Evolutionary conservation across 2,113 vertebrate genomes (phyloP).

Genomic region (Engystomops pustulosus): DNA sequence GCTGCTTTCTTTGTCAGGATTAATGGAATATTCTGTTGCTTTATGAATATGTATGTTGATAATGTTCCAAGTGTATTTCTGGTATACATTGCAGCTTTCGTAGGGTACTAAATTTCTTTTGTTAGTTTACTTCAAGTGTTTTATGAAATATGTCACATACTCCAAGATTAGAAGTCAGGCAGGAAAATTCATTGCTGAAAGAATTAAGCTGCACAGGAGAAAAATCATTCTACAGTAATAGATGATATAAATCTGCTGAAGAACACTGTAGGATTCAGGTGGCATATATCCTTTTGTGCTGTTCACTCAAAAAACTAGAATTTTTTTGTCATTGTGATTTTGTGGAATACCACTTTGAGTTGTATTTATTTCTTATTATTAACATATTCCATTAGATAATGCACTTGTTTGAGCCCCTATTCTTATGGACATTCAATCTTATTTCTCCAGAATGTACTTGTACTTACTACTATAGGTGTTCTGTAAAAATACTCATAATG

Average conservation of each 20-base stretch:
- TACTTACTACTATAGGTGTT: too few relatives aligned
- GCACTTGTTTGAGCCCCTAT: not conserved
- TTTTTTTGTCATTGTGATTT: not conserved
- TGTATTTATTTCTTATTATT: not conserved
- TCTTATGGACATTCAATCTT: not conserved
- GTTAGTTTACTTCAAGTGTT: constrained; percentile 55
- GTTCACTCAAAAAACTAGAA: not conserved
- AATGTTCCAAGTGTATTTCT: constrained; percentile 44
- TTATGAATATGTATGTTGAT: constrained; percentile 56
- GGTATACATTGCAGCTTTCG: constrained; percentile 40
- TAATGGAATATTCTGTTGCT: constrained; percentile 37
- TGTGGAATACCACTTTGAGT: not conserved
- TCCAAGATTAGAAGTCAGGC: constrained; percentile 45
- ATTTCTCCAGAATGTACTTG: not conserved
- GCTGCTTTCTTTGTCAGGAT: constrained; percentile 38
- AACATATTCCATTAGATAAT: not conserved
- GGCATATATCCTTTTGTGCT: not conserved
- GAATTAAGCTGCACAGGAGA: constrained; percentile 39
- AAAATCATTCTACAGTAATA: constrained; percentile 27
- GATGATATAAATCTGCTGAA: constrained; percentile 25
- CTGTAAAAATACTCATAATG: too few relatives aligned
- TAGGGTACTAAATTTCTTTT: constrained; percentile 48
- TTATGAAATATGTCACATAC: constrained; percentile 50
- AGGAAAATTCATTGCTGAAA: constrained; percentile 43
- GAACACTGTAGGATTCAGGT: not conserved